phyloP scores from a whole-genome alignment of 2,797 vertebrate species.

The Rousettus madagascariensis region DNA sequence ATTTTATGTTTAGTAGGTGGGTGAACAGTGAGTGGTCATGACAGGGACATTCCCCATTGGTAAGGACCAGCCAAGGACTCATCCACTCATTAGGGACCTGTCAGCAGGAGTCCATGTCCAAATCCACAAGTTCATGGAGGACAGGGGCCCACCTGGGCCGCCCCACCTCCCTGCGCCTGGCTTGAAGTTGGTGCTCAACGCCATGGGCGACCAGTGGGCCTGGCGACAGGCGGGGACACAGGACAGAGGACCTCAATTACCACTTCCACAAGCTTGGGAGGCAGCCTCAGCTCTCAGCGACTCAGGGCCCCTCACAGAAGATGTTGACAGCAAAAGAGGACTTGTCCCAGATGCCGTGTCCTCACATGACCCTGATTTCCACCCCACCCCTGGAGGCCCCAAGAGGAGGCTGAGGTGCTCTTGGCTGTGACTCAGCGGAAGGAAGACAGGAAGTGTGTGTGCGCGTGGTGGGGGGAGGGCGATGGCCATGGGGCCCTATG shows the following conservation, averaged over 20 bases:
- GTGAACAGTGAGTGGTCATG: background rate
- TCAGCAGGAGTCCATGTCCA: background rate
- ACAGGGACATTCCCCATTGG: background rate
- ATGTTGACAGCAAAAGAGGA: background rate
- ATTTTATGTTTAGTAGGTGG: background rate
- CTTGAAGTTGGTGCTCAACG: background rate
- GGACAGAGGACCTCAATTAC: background rate
- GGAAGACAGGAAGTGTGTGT: constrained; percentile 36
- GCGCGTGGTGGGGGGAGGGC: too few relatives aligned
- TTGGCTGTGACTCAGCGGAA: constrained; percentile 76
- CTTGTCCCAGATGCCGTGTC: constrained; percentile 34
- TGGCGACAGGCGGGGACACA: background rate
- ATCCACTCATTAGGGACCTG: background rate
- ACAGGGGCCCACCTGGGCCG: background rate
- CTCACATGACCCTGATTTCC: constrained; percentile 55
- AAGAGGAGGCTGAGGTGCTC: constrained; percentile 48
- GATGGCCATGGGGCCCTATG: constrained; percentile 12
- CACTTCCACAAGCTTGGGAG: background rate
- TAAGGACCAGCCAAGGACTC: background rate
- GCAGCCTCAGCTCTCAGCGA: background rate
- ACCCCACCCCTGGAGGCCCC: constrained; percentile 2
- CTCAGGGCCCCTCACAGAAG: background rate
- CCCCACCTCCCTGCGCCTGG: background rate
- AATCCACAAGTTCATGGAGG: background rate
- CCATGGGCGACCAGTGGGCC: background rate